A percentile compares a stretch with the other conserved stretches of the same genome.
Conservation (phyloP, 2,888 invertebrate genomes). For the Mesorhabditis sp. region DNA sequence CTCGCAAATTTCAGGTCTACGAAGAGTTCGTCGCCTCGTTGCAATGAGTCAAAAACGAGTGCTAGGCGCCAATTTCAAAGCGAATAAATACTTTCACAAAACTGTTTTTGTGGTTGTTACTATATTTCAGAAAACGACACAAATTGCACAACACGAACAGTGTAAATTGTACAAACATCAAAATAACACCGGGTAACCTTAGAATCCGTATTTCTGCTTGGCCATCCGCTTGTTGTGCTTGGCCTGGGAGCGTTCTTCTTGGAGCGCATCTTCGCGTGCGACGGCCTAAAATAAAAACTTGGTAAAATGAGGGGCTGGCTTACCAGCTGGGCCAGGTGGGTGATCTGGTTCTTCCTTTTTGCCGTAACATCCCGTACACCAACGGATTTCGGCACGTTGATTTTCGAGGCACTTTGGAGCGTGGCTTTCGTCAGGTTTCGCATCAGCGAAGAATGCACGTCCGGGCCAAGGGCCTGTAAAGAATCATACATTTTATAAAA, state of each 20-base stretch:
- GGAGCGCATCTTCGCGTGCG: conserved; percentile 49
- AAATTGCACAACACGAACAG: too few species aligned
- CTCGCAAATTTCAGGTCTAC: not conserved
- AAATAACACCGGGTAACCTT: conserved; percentile 10
- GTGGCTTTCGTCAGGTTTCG: not conserved
- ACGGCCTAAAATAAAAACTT: conserved; percentile 39
- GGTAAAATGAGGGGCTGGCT: not conserved
- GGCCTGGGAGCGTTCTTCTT: conserved; percentile 54
- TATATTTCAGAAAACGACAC: too few species aligned
- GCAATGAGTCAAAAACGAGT: not conserved
- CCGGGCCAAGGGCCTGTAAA: conserved; percentile 1
- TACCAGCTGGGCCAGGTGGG: conserved; percentile 51
- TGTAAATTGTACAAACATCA: too few species aligned
- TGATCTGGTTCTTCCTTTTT: conserved; percentile 56
- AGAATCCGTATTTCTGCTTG: conserved; percentile 53
- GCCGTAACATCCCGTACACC: conserved; percentile 32
- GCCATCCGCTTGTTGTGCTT: conserved; percentile 44
- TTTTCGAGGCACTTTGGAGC: not conserved
- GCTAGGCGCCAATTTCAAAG: not conserved
- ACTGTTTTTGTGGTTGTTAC: too few species aligned
- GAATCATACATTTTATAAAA: not conserved
- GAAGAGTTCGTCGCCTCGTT: not conserved
- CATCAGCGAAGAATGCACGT: not conserved
- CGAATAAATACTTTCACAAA: not conserved
- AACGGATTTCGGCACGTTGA: not conserved